Evolutionary conservation across 2,888 invertebrate species (phyloP), one percentile per base, ranked within the genome.

Genomic region (Hecatera dysodea): DNA sequence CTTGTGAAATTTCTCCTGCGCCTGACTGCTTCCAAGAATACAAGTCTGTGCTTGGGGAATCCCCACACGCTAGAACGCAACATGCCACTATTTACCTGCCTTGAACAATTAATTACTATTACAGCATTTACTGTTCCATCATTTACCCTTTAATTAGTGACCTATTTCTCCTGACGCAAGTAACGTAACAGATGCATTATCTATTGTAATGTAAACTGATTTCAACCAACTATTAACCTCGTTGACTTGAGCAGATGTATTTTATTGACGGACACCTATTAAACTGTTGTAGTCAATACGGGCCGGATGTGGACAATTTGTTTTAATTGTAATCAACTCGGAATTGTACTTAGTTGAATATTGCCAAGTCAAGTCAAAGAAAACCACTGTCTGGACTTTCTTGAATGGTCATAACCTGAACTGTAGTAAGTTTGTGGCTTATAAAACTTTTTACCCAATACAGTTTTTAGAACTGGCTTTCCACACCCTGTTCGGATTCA

Each of bases 1-100:
- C 93, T 95, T 95, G 93, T 93, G 95, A 94, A 95, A 95, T 95
- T 95, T 96, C 95, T 94, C 93, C 94, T 87, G 90, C 91, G 91
- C 89, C 87, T 90, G 90, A 88, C 87, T 88, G 88, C 88, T 94
- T 93, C 94, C 91, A 93, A 93, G 94, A 95, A 94, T 90, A 22
- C 22, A 86, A 87, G 88, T 85, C 87, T 87, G 88, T 86, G 87
- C 74, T 80, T 89, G 91, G 95, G 95, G 91, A 94, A 90, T 93
- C 93, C 94, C 95, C 88, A 87, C 87, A 81, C 85, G 87, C 86
- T 83, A 75, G 53, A 70, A 61, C 71, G 72, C 81, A 81, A 65
- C 64, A 73, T 48, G 61, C 69, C 42, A 68, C 69, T 7, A 67
- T 87, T 88, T 88, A 87, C 86, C 88, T 87, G 84, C 67, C 78